Evolutionary conservation across 2,888 invertebrate species (phyloP), one percentile per base, ranked within the genome.

Genomic region (Tholera decimalis): DNA sequence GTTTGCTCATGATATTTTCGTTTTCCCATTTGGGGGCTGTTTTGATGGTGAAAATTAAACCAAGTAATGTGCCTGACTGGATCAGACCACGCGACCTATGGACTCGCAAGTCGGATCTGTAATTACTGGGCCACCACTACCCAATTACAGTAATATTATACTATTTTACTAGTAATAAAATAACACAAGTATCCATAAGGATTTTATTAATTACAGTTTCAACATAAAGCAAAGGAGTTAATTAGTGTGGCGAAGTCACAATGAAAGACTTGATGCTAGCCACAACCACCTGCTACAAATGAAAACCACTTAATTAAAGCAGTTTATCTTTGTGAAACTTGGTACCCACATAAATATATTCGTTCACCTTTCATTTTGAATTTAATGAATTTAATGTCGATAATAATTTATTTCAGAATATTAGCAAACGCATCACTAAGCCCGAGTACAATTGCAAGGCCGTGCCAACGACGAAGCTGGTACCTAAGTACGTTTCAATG

Each of bases 381-480:
- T 30, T 26, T n/a, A 15, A 18, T 18, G n/a, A 57, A 37, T n/a
- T 20, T 18, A 11, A 35, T 8, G 43, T 68, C 43, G 51, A 76
- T 56, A 46, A 1, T 24, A 44, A 44, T 50, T 18, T 39, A 35
- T 22, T 0, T 7, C 41, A 24, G 26, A 47, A 62, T 43, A 57
- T 58, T n/a, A 46, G 18, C 3, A 41, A 41, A 43, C 30, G 13
- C 86, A 79, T 62, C 88, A 78, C 87, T 89, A 77, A 41, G 50
- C 49, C 49, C 43, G 71, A 79, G 79, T 83, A 89, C 85, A 89
- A 87, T 86, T 82, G 84, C 80, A 81, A 83, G 85, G 85, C 85
- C 85, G 86, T 88, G 71, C 50, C 28, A 58, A 62, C 68, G 65
- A 64, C 64, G 78, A 79, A 77, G 81, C 80, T 76, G n/a, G n/a